Conservation (phyloP, 2,113 vertebrate genomes). For the Martes martes region DNA sequence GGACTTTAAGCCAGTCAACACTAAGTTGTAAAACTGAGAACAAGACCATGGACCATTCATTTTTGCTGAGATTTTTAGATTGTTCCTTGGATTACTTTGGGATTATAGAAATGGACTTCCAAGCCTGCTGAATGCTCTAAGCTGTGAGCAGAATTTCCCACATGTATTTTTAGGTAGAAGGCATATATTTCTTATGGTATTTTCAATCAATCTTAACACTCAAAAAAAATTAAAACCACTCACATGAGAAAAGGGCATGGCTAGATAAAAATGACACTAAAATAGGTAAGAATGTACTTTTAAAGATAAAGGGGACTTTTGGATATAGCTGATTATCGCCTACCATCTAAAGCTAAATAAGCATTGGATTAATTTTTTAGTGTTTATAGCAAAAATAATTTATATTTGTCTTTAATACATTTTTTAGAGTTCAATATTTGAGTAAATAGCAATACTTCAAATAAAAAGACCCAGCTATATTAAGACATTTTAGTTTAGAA, state of each 20-base stretch:
- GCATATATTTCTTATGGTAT: neutral
- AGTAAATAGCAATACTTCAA: neutral
- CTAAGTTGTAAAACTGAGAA: neutral
- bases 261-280: neutral
- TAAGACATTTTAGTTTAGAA: constrained; percentile 12
- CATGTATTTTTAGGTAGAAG: neutral
- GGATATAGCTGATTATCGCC: neutral
- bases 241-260: neutral
- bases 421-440: neutral
- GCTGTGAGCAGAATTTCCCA: neutral
- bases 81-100: neutral
- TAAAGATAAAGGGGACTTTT: neutral
- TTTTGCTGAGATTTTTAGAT: neutral
- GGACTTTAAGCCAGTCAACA: neutral
- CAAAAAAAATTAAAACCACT: neutral
- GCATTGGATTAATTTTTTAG: neutral
- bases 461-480: neutral
- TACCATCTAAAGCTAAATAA: neutral
- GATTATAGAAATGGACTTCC: neutral
- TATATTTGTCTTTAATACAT: neutral
- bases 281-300: neutral
- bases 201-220: constrained; percentile 9
- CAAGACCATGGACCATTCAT: neutral
- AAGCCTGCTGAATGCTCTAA: neutral
- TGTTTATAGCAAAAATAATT: constrained; percentile 8